Percentiles rank a stretch among this genome's conserved stretches.
Evolutionary conservation across 2,888 invertebrate species (phyloP).

Genomic region (Diabrotica balteata): DNA sequence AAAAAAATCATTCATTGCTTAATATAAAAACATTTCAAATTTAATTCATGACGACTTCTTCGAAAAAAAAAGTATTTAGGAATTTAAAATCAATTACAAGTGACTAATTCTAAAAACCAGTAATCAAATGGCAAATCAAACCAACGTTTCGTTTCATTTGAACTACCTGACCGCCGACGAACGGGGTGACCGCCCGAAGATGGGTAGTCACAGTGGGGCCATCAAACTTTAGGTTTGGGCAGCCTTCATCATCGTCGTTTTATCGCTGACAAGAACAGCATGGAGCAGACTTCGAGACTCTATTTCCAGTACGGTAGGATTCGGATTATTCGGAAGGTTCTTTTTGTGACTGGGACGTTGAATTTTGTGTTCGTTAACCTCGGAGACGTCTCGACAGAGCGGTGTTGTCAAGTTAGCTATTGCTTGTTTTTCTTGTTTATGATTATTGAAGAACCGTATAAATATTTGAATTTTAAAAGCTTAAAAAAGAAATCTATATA

Average conservation of each 20-base stretch:
- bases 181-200: conserved; percentile 21
- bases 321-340: conserved; percentile 16
- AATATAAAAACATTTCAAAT: no score
- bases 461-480: neutral
- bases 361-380: conserved; percentile 52
- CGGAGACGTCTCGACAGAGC: conserved; percentile 38
- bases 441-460: neutral
- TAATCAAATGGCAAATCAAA: no score
- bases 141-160: neutral
- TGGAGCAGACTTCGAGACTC: conserved; percentile 18
- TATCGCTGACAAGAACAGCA: conserved; percentile 10
- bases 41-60: no score
- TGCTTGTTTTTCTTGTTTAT: neutral
- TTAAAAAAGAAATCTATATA: no score
- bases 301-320: conserved; percentile 1
- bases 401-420: conserved; percentile 17
- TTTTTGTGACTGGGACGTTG: conserved; percentile 37
- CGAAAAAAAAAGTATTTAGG: no score
- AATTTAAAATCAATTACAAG: no score
- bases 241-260: conserved; percentile 15
- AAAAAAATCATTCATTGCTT: no score
- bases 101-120: no score
- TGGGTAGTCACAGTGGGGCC: conserved; percentile 20
- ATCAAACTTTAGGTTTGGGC: conserved; percentile 27
- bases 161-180: neutral